Conservation (phyloP, 2,797 vertebrate species). For the Darevskia nairensis region DNA sequence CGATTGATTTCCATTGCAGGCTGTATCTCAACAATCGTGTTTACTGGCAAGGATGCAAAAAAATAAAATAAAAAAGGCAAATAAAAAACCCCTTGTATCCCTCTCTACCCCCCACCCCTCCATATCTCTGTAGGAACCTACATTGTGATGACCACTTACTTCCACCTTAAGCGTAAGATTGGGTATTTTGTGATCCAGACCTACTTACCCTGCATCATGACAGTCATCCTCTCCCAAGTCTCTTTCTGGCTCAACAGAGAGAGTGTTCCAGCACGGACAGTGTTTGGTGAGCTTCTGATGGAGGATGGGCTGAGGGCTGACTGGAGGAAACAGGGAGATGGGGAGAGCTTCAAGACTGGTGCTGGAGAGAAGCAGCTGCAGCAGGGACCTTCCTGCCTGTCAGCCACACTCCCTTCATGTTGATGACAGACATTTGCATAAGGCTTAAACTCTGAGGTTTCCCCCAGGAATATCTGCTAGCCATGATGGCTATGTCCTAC, state of each 20-base stretch:
- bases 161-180: slow-evolving; percentile 99
- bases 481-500: neutral
- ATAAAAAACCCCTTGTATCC: too few relatives aligned
- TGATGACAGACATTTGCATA: neutral
- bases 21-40: too few relatives aligned
- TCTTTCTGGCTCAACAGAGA: slow-evolving; percentile 99
- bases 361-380: neutral
- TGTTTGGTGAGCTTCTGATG: slow-evolving; percentile 89
- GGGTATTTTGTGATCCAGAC: slow-evolving; percentile 99
- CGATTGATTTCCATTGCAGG: too few relatives aligned
- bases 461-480: neutral
- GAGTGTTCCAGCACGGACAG: slow-evolving; percentile 96
- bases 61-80: too few relatives aligned
- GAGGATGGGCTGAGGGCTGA: rapidly evolving
- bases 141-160: slow-evolving; percentile 98
- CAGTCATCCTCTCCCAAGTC: slow-evolving; percentile 98
- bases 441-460: neutral
- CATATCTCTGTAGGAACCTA: slow-evolving; percentile 89
- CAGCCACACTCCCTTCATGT: too few relatives aligned
- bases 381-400: neutral
- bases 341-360: rapidly evolving
- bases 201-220: slow-evolving; percentile 99
- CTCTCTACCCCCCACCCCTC: slow-evolving; percentile 40
- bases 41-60: too few relatives aligned
- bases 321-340: neutral